Evolutionary conservation across 1,140 invertebrate genomes (phyloP), one percentile per base, ranked within the genome.

Genomic region (Eulimnadia texana): DNA sequence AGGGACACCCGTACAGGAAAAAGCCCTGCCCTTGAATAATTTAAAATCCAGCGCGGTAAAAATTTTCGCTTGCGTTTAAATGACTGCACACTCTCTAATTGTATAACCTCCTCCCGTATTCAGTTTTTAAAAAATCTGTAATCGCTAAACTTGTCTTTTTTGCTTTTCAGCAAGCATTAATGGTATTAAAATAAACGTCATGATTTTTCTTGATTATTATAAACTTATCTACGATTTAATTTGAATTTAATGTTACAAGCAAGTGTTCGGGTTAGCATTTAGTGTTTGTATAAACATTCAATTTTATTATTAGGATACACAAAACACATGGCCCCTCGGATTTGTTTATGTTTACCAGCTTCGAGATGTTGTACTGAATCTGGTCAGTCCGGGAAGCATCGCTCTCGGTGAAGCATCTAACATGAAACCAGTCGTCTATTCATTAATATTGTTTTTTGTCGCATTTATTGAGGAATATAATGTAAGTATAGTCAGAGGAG

Each of bases 1-100:
- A 68, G 56, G 67, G 67, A 16, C 67, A 68, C 25, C 19, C 24
- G 13, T 58, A 49, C 16, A 19, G 33, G 19, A 58, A 47, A n/a
- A 50, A 50, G 56, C 50, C 59, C 50, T 57, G 55, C 28, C 55
- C 55, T 33, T 57, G 25, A 57, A 51, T 11, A 0, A 55, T 55
- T 55, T 11, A 3, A 2, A 42, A 10, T 19, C 19, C n/a, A 16
- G 20, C 19, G 27, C 3, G 22, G 19, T 22, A 16, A 29, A 42
- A 57, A 19, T 33, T 28, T 20, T 57, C 33, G 6, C 16, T 23
- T 20, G 19, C 11, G 50, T 3, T 16, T 51, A 16, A 22, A 6
- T n/a, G 50, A 51, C 23, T 51, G 19, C 16, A 11, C 42, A 20
- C 50, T 51, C 50, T 22, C 50, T 51, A 24, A 20, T 52, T 52